Percentiles rank a stretch among this genome's conserved stretches.
Evolutionary conservation across 2,113 vertebrate species (phyloP).

Genomic region (Tringa solitaria): DNA sequence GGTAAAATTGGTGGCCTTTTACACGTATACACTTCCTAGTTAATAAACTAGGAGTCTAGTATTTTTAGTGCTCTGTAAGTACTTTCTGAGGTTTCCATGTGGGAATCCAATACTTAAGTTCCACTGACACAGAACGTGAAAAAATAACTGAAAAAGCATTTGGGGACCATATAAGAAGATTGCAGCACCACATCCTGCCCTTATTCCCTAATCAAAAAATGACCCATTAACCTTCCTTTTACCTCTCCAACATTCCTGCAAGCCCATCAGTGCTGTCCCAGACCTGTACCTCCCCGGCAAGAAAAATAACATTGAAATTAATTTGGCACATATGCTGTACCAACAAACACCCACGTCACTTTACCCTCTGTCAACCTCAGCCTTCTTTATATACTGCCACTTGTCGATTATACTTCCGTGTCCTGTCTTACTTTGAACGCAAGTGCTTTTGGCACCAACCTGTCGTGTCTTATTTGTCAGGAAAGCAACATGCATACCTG

Average conservation of each 20-base stretch:
- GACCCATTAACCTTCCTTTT: not conserved
- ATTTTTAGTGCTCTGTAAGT: not conserved
- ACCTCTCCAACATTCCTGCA: not conserved
- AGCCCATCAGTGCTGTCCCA: not conserved
- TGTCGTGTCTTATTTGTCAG: not conserved
- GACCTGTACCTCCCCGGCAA: not conserved
- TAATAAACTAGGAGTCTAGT: not conserved
- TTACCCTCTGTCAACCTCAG: not conserved
- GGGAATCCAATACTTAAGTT: not conserved
- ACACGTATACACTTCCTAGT: not conserved
- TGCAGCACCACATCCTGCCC: not conserved
- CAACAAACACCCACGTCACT: not conserved
- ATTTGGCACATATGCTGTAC: not conserved
- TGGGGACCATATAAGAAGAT: not conserved
- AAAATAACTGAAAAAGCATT: not conserved
- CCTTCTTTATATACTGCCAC: not conserved
- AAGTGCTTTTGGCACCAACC: not conserved
- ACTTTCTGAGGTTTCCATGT: not conserved
- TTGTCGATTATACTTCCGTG: not conserved
- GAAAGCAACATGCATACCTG: not conserved
- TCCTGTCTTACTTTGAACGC: not conserved
- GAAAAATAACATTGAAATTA: not conserved
- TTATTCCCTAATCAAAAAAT: not conserved
- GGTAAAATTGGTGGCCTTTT: not conserved
- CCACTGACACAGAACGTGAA: not conserved